phyloP scores from a whole-genome alignment of 1,140 invertebrate genomes.

The Anastrepha obliqua region DNA sequence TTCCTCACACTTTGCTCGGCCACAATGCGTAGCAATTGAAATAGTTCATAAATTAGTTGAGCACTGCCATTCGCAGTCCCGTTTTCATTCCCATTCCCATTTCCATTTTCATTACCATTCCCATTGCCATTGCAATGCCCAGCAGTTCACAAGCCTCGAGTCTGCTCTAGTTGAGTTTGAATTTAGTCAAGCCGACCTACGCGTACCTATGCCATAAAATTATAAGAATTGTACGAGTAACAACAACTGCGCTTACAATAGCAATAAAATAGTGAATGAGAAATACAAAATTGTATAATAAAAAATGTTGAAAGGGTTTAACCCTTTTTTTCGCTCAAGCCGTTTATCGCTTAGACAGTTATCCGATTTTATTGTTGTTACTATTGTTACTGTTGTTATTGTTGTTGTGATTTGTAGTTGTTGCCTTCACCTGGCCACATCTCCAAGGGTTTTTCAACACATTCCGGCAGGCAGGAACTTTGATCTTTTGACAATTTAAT shows the following conservation, averaged over 20 bases:
- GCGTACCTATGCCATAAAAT: background rate
- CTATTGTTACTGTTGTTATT: slow-evolving; percentile 48
- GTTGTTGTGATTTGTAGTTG: background rate
- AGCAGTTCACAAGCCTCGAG: background rate
- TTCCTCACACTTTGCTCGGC: background rate
- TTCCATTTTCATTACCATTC: background rate
- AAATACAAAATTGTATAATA: slow-evolving; percentile 39
- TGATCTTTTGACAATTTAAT: slow-evolving; percentile 58
- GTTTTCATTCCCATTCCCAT: background rate
- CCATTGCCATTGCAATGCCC: background rate
- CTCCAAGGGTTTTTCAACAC: slow-evolving; percentile 63
- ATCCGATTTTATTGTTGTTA: slow-evolving; percentile 50
- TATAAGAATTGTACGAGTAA: slow-evolving; percentile 11
- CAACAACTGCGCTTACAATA: slow-evolving; percentile 46
- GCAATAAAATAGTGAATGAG: slow-evolving; percentile 49
- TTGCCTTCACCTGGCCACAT: slow-evolving; percentile 23
- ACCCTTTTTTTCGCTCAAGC: slow-evolving; percentile 3
- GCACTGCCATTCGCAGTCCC: background rate
- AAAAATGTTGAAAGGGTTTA: slow-evolving; percentile 47
- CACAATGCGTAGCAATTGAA: slow-evolving; percentile 36
- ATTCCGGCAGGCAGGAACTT: slow-evolving; percentile 61
- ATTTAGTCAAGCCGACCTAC: slow-evolving; percentile 11
- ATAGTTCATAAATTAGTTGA: slow-evolving; percentile 52
- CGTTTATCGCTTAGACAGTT: slow-evolving; percentile 56
- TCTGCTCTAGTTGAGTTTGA: background rate